Evolutionary conservation across 2,113 vertebrate genomes (phyloP), one percentile per base, ranked within the genome.

Genomic region (Podarcis cretensis): DNA sequence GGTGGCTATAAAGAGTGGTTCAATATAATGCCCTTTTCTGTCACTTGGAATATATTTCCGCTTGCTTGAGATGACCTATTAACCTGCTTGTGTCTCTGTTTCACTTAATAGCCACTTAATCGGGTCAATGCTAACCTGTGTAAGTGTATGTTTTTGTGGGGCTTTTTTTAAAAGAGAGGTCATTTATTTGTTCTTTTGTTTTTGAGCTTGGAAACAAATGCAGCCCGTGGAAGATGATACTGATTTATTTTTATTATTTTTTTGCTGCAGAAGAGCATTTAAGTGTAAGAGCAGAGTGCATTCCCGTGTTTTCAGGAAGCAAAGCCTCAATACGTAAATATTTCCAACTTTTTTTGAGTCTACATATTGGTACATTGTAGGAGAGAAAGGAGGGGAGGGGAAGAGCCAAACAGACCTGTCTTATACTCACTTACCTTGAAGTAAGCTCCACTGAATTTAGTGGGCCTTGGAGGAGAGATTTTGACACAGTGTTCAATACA

Each of bases 21-120:
- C 74, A 80, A 69, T 74, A 32, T 57, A 80, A 80, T 84, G 75
- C 71, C 79, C 69, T 77, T 86, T 90, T 85, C 83, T 77, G 84
- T 69, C 84, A 83, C 18, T 32, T 86, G 89, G 40, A 86, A 90
- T 90, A 68, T 69, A 83, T 83, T 86, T 86, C 81, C 20, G 37
- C 84, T 90, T 86, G n/a, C 65, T 69, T 57, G 23, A 68, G 20
- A 30, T 77, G 84, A 90, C 79, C 79, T 90, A 40, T 83, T 86
- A 90, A 86, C 89, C 84, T 82, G 20, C 79, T 77, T 90, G 78
- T 90, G 63, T 82, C 84, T 83, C 89, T 83, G 43, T 90, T 86
- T 90, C 84, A 86, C 73, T 90, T 90, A 90, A 82, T 77, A 90
- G 78, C 84, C 89, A 69, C 79, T 90, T 82, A 86, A 77, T 86